Evolutionary conservation across 1,140 invertebrate species (phyloP), one percentile per base, ranked within the genome.

Genomic region (Rhyzopertha dominica): DNA sequence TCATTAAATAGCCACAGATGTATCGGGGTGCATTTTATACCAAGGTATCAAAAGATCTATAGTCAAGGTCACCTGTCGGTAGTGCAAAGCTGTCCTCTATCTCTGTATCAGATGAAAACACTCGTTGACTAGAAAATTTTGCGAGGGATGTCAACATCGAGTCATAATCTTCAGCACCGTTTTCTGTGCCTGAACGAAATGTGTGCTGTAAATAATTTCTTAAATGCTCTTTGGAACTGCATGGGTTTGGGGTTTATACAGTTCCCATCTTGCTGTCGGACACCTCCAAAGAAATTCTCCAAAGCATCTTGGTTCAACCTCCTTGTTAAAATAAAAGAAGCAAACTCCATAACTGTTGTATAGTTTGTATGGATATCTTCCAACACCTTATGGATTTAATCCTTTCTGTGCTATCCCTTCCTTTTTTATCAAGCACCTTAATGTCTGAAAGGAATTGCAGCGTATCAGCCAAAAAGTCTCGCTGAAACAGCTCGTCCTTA

Each of bases 171-270:
- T 43, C 40, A 19, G 30, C 26, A 26, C 40, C 30, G 26, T 43
- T 43, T 19, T 10, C 16, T 17, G 40, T 5, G 19, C n/a, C 9
- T 20, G 3, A 44, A 38, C n/a, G n/a, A n/a, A n/a, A n/a, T n/a
- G n/a, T n/a, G n/a, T n/a, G n/a, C n/a, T n/a, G n/a, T 40, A 14
- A 38, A 38, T 23, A 30, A 5, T 29, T 43, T 44, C 36, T 42
- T 47, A 20, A 47, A 47, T 3, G 20, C 37, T 24, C 45, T 31
- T 12, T 23, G 22, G 28, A 47, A 43, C 18, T 47, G 38, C 12
- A 43, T 47, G 10, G 29, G 7, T 12, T 30, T 47, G 16, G 45
- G 45, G 16, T 47, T 47, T 5, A 43, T 12, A 16, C 26, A 41
- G 18, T 43, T 47, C 7, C 28, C 39, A 22, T 17, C 24, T 34